Evolutionary conservation across 2,888 invertebrate genomes (phyloP), one percentile per base, ranked within the genome.

Genomic region (Chaitophorus viminalis): DNA sequence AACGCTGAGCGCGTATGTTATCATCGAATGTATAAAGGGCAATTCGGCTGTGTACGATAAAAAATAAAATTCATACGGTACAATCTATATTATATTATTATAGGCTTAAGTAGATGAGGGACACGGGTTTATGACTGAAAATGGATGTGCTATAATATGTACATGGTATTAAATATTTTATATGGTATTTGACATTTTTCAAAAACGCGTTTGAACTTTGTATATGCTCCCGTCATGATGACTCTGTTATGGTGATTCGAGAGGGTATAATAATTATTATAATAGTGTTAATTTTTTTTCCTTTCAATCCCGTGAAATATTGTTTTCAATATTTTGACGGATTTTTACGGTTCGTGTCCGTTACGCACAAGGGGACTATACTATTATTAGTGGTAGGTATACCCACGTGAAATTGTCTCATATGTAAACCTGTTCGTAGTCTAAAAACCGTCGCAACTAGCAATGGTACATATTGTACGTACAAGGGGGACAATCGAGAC

Each of bases 241-340:
- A 60, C 60, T 54, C 54, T 60, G 4, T 60, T 9, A 68, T 18
- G 39, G 39, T 18, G 17, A n/a, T 18, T 46, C 14, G 4, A 36
- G 21, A 21, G 33, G 39, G 46, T 25, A 29, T 18, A 29, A n/a
- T 65, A 72, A 82, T 82, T 72, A 72, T 72, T 72, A 21, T 21
- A 68, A 82, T 52, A 70, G n/a, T 82, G 82, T 82, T 79, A 29
- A 68, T 79, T 39, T 70, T 82, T 72, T 60, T 72, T 82, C 46
- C 5, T 36, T 9, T 17, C 6, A 5, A 60, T 17, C 29, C 54
- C 21, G n/a, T 70, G 46, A 85, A 70, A 68, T 78, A 31, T 52
- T n/a, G 52, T 78, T 86, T 78, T 86, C 86, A 86, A 86, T 86
- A 86, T 86, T 86, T 79, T 86, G 86, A 86, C 86, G 86, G 86